Base-by-base conservation (phyloP, 2,113 vertebrate genomes). In the Nothocercus nigrocapillus region DNA sequence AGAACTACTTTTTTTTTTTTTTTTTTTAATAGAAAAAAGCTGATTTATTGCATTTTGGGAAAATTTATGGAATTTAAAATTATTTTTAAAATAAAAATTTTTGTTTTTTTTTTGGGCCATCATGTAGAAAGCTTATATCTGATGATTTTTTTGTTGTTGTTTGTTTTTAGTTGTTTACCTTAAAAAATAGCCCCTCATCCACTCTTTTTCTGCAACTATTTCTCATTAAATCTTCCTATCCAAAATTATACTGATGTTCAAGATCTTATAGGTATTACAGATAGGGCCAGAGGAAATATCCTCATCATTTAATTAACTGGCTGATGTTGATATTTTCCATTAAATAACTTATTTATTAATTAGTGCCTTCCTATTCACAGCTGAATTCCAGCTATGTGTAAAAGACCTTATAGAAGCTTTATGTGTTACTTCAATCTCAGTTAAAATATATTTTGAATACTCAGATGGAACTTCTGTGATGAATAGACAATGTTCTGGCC, bases 401-500 rank as follows among this genome's bases (percentile, higher is more conserved):
- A 68, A 94, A 64, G 44, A 25, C 40, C 66, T 92, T 62, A 64
- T 30, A 82, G 76, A 84, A 87, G 47, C 58, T 90, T 64, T 68
- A 56, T 42, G 34, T 86, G 77, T 58, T 74, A 84, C 58, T 88
- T 90, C 86, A 20, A 75, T 66, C 82, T 90, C 66, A n/a, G 44
- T 79, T 88, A 84, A 94, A 90, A 84, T 45, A 61, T 51, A 58
- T 91, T 90, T 88, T 79, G 62, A 94, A 53, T 85, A 86, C 85
- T 84, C 77, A 75, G 27, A 69, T 90, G 88, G 90, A 89, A 95
- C 58, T 30, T 40, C n/a, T 47, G 68, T 93, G 92, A 96, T 90
- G 83, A 93, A 96, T 93, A 87, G 83, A 16, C 27, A 36, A 15
- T 3, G 66, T 92, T 95, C 83, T 90, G 90, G 73, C 74, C 80